Conservation (phyloP, 2,888 invertebrate genomes). For the Sinhomidia bicolor region DNA sequence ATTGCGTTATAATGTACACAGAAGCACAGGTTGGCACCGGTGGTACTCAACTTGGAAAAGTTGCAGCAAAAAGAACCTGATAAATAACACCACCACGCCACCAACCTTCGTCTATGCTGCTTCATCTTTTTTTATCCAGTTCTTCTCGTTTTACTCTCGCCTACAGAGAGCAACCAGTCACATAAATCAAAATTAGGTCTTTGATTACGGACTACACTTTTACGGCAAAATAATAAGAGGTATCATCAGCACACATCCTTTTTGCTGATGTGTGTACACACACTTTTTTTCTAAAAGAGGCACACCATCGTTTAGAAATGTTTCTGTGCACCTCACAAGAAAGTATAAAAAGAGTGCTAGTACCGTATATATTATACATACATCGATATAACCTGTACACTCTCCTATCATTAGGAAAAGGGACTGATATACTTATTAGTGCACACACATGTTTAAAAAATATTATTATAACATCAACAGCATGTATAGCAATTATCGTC, state of each 20-base stretch:
- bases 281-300: slow-evolving; percentile 30
- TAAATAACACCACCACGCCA: neutral
- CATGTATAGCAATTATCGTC: slow-evolving; percentile 54
- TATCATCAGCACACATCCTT: slow-evolving; percentile 58
- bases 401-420: neutral
- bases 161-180: slow-evolving; percentile 46
- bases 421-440: neutral
- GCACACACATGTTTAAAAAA: neutral
- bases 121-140: slow-evolving; percentile 19
- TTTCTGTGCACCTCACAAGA: too few species aligned
- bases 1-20: too few species aligned
- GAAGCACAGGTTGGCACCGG: neutral
- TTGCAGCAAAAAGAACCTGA: neutral
- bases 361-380: neutral
- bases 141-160: slow-evolving; percentile 40
- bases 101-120: neutral
- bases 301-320: slow-evolving; percentile 3
- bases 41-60: neutral
- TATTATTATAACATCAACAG: slow-evolving; percentile 34
- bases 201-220: slow-evolving; percentile 73
- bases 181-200: slow-evolving; percentile 77
- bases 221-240: slow-evolving; percentile 68
- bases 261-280: slow-evolving; percentile 43
- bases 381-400: neutral
- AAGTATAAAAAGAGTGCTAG: too few species aligned